Evolutionary conservation across 2,797 vertebrate species (phyloP).

Genomic region (Acropternis orthonyx): DNA sequence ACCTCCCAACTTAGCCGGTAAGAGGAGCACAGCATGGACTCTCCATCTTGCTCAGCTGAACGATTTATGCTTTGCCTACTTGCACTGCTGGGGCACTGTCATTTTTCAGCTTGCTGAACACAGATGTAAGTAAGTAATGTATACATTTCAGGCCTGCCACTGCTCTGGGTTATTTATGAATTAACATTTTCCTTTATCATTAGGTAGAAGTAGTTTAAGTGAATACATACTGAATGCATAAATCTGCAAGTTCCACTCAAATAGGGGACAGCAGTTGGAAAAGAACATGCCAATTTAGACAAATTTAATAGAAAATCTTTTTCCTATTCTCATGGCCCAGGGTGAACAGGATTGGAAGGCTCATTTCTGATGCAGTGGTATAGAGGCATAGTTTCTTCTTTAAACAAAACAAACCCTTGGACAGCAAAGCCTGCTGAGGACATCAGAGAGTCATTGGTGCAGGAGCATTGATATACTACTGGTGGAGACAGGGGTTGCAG

Average conservation of each 20-base stretch:
- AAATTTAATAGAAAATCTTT: not conserved
- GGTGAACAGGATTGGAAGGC: not conserved
- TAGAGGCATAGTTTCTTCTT: not conserved
- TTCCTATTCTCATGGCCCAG: not conserved
- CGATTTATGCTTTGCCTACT: not conserved
- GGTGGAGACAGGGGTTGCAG: not conserved
- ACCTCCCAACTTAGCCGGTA: not conserved
- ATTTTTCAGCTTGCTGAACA: constrained; percentile 36
- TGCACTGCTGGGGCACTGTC: not conserved
- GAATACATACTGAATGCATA: not conserved
- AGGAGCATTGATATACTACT: not conserved
- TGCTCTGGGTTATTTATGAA: constrained; percentile 51
- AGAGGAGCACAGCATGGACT: not conserved
- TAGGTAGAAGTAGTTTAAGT: constrained; percentile 13
- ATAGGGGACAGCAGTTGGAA: not conserved
- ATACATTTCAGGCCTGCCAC: not conserved
- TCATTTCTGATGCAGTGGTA: not conserved
- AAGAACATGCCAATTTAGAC: not conserved
- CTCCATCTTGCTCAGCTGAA: not conserved
- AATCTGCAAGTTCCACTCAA: constrained; percentile 8
- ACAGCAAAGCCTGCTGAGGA: not conserved
- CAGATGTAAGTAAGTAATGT: not conserved
- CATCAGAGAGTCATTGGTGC: not conserved
- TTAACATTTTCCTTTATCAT: constrained; percentile 47
- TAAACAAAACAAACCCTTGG: not conserved